Base-by-base conservation (phyloP, 2,888 invertebrate genomes). In the Nymphalis urticae region DNA sequence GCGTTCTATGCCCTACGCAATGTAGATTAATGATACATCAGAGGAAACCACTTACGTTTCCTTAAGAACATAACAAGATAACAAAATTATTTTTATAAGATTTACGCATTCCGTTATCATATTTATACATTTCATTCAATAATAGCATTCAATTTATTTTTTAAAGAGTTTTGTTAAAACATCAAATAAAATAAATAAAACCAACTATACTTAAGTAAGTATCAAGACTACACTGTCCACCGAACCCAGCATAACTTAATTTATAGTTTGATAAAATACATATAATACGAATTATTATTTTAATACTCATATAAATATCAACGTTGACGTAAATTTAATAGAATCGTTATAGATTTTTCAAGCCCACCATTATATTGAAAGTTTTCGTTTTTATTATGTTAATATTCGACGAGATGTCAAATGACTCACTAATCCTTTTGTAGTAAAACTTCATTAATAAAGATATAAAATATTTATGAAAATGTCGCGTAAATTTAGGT, bases 1-100 rank as follows among this genome's bases (percentile, higher is more conserved):
- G 77, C 82, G 88, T 88, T 80, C 88, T 84, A 73, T 76, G 77
- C 74, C 76, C 79, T 80, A 80, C 80, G 77, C 74, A 73, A 48
- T 54, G 21, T 54, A 70, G 69, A 79, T 78, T 75, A 73, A 75
- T 48, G 24, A 56, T 16, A 17, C 16, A 56, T 58, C 36, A 73
- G 75, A 74, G 47, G 0, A n/a, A 56, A 17, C 16, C n/a, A 17
- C 50, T 27, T 27, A 56, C 27, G 27, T 53, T 53, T 16, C 21
- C 32, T 17, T 27, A 16, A 56, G n/a, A n/a, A n/a, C n/a, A n/a
- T n/a, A n/a, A n/a, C n/a, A n/a, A 32, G 7, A 56, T 21, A 21
- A 19, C 19, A 21, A 10, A 42, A 42, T 13, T 42, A 42, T 42
- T 42, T 42, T 42, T 42, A 13, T 42, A 13, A 42, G 13, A 10